Percentiles rank a stretch among this genome's conserved stretches.
Conservation (phyloP, 2,888 invertebrate genomes). For the Lepidonotus clava region DNA sequence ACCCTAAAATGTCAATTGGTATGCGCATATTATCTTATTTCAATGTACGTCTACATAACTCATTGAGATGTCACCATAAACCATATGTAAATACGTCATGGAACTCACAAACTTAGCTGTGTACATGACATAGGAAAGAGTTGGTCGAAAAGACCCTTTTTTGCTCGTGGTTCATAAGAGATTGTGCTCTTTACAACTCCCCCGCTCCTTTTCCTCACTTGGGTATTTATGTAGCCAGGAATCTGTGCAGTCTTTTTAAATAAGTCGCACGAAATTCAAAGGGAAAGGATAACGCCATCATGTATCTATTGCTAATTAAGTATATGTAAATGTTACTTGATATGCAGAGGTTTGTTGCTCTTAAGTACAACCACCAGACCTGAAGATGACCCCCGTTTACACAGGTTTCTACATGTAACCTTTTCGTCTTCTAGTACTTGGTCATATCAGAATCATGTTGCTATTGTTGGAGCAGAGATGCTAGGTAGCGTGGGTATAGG, state of each 20-base stretch:
- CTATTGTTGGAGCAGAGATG: not conserved
- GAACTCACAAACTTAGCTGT: constrained; percentile 33
- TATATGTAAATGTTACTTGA: constrained; percentile 17
- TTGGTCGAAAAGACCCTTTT: not conserved
- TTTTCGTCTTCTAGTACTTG: constrained; percentile 22
- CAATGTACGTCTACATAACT: not conserved
- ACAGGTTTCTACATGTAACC: constrained; percentile 11
- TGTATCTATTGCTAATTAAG: constrained; percentile 22
- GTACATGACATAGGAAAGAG: constrained; percentile 13
- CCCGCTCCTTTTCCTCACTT: not conserved
- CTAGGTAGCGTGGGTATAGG: not conserved
- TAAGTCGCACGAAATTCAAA: not conserved
- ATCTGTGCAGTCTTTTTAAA: not conserved
- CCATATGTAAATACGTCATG: constrained; percentile 36
- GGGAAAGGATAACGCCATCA: not conserved
- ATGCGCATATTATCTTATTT: constrained; percentile 34
- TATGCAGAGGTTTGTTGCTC: not conserved
- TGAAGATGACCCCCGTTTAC: not conserved
- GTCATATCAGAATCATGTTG: constrained; percentile 12
- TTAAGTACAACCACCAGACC: not conserved
- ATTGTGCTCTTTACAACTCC: constrained; percentile 22
- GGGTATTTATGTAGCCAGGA: not conserved
- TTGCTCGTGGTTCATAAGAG: not conserved
- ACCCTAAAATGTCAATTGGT: constrained; percentile 44
- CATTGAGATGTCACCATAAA: constrained; percentile 29